phyloP scores from a whole-genome alignment of 1,140 invertebrate species.

The Drosophila yakuba region DNA sequence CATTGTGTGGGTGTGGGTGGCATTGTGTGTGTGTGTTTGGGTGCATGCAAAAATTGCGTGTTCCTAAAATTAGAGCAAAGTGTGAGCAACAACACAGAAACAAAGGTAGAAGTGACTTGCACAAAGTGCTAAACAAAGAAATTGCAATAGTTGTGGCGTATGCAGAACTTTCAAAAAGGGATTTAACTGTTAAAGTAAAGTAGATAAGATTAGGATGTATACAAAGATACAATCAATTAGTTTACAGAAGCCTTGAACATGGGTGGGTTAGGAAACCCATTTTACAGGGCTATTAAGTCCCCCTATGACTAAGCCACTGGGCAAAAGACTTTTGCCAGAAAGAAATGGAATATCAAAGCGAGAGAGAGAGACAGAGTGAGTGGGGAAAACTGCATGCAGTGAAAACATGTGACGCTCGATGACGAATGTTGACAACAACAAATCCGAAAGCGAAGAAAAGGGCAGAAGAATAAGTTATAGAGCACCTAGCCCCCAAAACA shows the following conservation, averaged over 20 bases:
- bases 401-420: conserved; percentile 71
- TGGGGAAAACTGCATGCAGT: conserved; percentile 50
- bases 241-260: not conserved
- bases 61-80: conserved; percentile 62
- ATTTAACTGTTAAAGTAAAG: not conserved
- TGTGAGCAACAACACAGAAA: conserved; percentile 63
- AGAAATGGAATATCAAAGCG: conserved; percentile 1
- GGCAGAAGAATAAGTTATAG: conserved; percentile 13
- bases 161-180: not conserved
- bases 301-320: not conserved
- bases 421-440: conserved; percentile 53
- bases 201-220: not conserved
- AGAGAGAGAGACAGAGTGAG: conserved; percentile 12
- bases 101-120: conserved; percentile 56
- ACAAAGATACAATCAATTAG: not conserved
- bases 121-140: conserved; percentile 60
- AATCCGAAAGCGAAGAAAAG: conserved; percentile 1
- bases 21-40: not conserved
- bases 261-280: not conserved
- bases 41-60: conserved; percentile 57
- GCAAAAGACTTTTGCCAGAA: conserved; percentile 10
- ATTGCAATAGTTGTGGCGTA: conserved; percentile 18
- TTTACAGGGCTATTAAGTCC: not conserved
- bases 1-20: conserved; percentile 30
- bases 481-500: conserved; percentile 12